Conservation (phyloP, 2,888 invertebrate genomes). For the Nasonia oneida region DNA sequence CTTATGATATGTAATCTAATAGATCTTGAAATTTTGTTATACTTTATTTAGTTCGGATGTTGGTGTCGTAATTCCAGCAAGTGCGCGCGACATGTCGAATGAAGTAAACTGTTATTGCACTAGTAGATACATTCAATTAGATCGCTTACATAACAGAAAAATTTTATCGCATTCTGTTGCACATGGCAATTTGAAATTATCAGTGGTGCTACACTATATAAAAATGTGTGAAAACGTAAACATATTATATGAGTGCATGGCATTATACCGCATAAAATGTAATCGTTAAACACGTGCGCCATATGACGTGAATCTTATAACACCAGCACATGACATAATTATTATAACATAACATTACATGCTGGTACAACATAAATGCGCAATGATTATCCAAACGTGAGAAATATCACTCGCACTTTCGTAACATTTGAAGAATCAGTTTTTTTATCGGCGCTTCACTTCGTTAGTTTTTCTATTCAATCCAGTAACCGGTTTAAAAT, state of each 20-base stretch:
- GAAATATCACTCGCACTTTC: neutral
- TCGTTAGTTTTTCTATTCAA: no score
- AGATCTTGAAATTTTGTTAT: conserved; percentile 16
- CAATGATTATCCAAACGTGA: neutral
- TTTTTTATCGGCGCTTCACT: no score
- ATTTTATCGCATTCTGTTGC: conserved; percentile 18
- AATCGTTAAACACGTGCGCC: conserved; percentile 24
- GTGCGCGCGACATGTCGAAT: neutral
- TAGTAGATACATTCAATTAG: neutral
- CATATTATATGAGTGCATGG: neutral
- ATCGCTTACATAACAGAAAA: neutral
- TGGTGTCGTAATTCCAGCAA: neutral
- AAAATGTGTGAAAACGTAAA: conserved; percentile 29
- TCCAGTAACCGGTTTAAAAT: no score
- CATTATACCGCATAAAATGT: conserved; percentile 22
- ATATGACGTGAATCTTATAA: conserved; percentile 1
- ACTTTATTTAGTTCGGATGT: neutral
- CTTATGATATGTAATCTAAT: conserved; percentile 2
- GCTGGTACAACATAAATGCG: neutral
- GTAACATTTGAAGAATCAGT: no score
- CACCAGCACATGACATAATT: neutral
- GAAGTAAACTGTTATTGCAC: neutral
- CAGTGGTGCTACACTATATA: neutral
- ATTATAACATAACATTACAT: neutral
- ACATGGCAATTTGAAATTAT: neutral